A percentile compares a stretch with the other conserved stretches of the same genome.
Evolutionary conservation across 2,797 vertebrate genomes (phyloP).

Genomic region (Perodicticus potto): DNA sequence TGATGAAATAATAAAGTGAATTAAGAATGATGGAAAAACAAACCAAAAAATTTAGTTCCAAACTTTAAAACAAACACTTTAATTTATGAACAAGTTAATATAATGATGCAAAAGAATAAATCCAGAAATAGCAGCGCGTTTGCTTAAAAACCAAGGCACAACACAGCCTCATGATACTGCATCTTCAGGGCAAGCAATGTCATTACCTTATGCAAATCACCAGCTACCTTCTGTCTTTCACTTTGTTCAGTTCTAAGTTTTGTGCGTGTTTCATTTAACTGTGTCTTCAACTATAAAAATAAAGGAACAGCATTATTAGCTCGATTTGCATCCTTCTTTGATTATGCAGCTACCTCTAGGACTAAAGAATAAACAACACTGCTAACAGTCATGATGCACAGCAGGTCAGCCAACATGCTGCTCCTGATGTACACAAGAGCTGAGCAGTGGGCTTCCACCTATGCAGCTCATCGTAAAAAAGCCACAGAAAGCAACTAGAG

Average conservation of each 20-base stretch:
- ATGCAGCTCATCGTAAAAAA: slow-evolving; percentile 81
- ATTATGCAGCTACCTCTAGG: slow-evolving; percentile 65
- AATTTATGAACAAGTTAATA: slow-evolving; percentile 24
- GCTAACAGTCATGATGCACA: slow-evolving; percentile 73
- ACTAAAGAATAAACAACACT: slow-evolving; percentile 70
- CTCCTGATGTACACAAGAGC: slow-evolving; percentile 82
- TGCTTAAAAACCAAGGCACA: neutral
- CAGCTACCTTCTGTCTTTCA: slow-evolving; percentile 95
- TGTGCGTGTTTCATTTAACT: slow-evolving; percentile 93
- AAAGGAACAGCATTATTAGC: slow-evolving; percentile 54
- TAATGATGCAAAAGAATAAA: slow-evolving; percentile 17
- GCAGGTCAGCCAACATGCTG: slow-evolving; percentile 81
- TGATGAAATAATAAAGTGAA: slow-evolving; percentile 30
- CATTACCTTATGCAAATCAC: slow-evolving; percentile 93
- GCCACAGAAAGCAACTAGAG: slow-evolving; percentile 71
- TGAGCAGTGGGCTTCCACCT: slow-evolving; percentile 81
- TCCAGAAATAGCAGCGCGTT: neutral
- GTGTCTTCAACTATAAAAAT: slow-evolving; percentile 94
- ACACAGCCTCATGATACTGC: neutral
- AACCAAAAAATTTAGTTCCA: slow-evolving; percentile 1
- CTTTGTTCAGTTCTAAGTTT: slow-evolving; percentile 94
- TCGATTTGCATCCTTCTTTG: slow-evolving; percentile 46
- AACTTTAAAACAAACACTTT: neutral
- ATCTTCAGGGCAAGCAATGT: neutral
- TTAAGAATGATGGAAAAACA: slow-evolving; percentile 40